Percentiles rank a stretch among this genome's conserved stretches.
Conservation (phyloP, 1,140 invertebrate genomes). For the Phenacoccus solenopsis region DNA sequence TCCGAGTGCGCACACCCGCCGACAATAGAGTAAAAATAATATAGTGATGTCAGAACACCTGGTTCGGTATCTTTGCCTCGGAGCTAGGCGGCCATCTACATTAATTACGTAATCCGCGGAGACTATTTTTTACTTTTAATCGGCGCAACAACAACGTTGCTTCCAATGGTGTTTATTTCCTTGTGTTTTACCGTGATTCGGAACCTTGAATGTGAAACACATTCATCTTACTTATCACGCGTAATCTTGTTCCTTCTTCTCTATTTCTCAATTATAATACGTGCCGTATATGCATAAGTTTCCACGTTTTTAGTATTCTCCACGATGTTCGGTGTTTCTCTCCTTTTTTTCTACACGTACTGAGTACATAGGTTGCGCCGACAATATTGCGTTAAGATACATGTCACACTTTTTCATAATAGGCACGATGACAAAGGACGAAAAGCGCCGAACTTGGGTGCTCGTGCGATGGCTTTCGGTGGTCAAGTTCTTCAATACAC, state of each 20-base stretch:
- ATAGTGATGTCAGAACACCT: slow-evolving; percentile 12
- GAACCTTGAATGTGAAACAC: slow-evolving; percentile 16
- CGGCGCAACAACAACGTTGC: neutral
- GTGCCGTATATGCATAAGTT: neutral
- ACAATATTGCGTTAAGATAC: neutral
- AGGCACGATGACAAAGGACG: too few relatives aligned
- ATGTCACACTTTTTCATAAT: neutral
- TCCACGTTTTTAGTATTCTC: slow-evolving; percentile 4
- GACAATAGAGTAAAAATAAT: slow-evolving; percentile 10
- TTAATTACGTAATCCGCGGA: slow-evolving; percentile 11
- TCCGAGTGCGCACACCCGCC: neutral
- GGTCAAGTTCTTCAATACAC: neutral
- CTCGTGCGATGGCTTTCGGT: neutral
- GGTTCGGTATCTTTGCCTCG: slow-evolving; percentile 4
- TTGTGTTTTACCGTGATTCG: slow-evolving; percentile 8
- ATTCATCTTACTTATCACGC: slow-evolving; percentile 15
- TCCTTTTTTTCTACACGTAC: neutral
- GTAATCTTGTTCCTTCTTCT: neutral
- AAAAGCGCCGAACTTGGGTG: too few relatives aligned
- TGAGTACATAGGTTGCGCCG: too few relatives aligned
- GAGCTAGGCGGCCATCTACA: neutral
- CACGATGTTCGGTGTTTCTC: neutral
- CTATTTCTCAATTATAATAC: slow-evolving; percentile 6
- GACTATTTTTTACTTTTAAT: slow-evolving; percentile 7
- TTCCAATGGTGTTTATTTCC: neutral